Evolutionary conservation across 1,140 invertebrate genomes (phyloP), one percentile per base, ranked within the genome.

Genomic region (Drosophila pseudoobscura): DNA sequence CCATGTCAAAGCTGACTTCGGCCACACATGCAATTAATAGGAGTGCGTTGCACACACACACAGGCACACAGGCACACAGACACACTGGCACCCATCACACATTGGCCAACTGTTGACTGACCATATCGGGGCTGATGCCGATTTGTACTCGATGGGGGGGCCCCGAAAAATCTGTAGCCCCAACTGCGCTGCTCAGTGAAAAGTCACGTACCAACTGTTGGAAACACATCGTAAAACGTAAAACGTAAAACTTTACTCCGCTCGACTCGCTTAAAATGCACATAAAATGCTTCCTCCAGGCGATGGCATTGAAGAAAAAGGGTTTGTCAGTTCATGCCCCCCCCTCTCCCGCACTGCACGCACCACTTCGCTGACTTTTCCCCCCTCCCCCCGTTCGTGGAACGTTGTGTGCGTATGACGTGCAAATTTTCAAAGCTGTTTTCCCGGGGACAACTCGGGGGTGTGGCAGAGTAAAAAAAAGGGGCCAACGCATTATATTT

Each of bases 171-270:
- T 79, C 60, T 59, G 46, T 75, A 73, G 63, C 59, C 55, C 35
- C 62, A 82, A 87, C 68, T 85, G 74, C 78, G 63, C 29, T 53
- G 73, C 77, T 78, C 75, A 56, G 71, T 88, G 75, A 69, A 88
- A 88, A 87, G 83, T 88, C 83, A 87, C 83, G 83, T 87, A 83
- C 60, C 75, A 82, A 87, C 83, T 85, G 82, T 85, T 85, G 74
- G 66, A 85, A 82, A 87, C 83, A 87, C 75, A 78, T 87, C 83
- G 83, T 87, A 82, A 88, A 88, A 88, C 71, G 66, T 69, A 69
- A 88, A 88, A 88, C 71, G 66, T 69, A 69, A 47, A 70, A 69
- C 87, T 88, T 80, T 58, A 22, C 74, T 51, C 78, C 57, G 76
- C 77, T 69, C 51, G 64, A 61, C 54, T 64, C 66, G 61, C 71